Percentiles rank a stretch among this genome's conserved stretches.
These are phyloP conservation scores for Cremastinae sp. DNA, from an alignment of 2,888 invertebrate genomes.

Conservation along the genomic window DNA sequence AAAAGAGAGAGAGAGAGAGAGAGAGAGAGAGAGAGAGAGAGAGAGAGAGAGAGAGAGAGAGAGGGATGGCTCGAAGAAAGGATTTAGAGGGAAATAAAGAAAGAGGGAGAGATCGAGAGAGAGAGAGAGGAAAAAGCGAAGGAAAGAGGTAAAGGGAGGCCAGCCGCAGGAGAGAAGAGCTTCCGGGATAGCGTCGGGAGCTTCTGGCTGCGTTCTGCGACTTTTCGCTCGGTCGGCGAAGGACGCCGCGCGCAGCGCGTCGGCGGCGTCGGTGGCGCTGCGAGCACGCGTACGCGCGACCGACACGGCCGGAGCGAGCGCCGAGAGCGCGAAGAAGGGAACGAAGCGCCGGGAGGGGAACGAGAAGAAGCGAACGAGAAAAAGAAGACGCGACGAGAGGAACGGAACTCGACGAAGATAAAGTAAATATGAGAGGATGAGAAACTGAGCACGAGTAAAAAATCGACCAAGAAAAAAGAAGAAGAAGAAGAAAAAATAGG, in stretches of 20 bases:
- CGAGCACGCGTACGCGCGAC: conserved; percentile 66
- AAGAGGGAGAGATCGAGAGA: conserved; percentile 13
- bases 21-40: conserved; percentile 8
- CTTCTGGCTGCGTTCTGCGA: conserved; percentile 73
- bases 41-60: conserved; percentile 17
- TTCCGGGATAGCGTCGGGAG: conserved; percentile 64
- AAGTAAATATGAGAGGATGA: conserved; percentile 75
- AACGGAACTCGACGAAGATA: conserved; percentile 44
- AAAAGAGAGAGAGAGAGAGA: not conserved
- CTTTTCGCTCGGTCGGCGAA: conserved; percentile 68
- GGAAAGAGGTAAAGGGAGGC: conserved; percentile 52
- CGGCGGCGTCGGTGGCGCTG: conserved; percentile 57
- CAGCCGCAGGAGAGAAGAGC: conserved; percentile 63
- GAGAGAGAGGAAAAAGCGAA: conserved; percentile 44
- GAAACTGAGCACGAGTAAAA: conserved; percentile 67
- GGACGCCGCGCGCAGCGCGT: conserved; percentile 66
- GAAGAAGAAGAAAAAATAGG: conserved; percentile 12
- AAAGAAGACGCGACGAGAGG: conserved; percentile 47
- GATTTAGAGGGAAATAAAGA: too few species aligned
- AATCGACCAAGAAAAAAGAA: conserved; percentile 18
- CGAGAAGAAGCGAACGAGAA: conserved; percentile 80
- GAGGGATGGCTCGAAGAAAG: too few species aligned
- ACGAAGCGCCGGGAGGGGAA: conserved; percentile 75
- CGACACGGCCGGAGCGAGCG: conserved; percentile 66
- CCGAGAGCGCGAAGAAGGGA: conserved; percentile 71